phyloP scores from a whole-genome alignment of 2,888 invertebrate genomes.

The Drosophila mettleri region DNA sequence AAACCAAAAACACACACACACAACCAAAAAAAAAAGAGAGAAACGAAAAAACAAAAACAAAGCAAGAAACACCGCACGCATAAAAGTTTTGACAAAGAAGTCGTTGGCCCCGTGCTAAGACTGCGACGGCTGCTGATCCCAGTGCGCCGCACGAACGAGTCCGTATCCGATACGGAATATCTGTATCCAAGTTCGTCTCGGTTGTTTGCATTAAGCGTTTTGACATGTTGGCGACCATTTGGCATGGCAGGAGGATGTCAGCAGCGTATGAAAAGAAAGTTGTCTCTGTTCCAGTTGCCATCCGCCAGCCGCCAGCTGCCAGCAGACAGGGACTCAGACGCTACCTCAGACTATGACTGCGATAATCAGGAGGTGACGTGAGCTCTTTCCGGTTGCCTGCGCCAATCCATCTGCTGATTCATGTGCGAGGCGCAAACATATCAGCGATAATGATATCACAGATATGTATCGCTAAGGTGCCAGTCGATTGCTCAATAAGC shows the following conservation, averaged over 20 bases:
- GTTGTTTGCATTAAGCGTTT: constrained; percentile 74
- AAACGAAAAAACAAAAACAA: constrained; percentile 32
- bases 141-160: constrained; percentile 68
- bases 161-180: constrained; percentile 56
- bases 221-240: constrained; percentile 73
- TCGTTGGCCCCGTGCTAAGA: constrained; percentile 36
- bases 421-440: constrained; percentile 25
- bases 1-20: constrained; percentile 16
- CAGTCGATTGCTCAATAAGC: constrained; percentile 73
- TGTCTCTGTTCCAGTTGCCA: constrained; percentile 60
- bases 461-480: constrained; percentile 66
- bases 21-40: constrained; percentile 16
- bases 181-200: constrained; percentile 45
- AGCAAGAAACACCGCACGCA: constrained; percentile 70
- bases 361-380: constrained; percentile 64
- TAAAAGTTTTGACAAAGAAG: constrained; percentile 77
- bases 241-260: constrained; percentile 21
- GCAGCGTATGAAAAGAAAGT: constrained; percentile 53
- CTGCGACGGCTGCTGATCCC: constrained; percentile 56
- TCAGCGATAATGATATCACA: constrained; percentile 69
- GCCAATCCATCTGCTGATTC: not conserved
- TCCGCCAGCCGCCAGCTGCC: constrained; percentile 30
- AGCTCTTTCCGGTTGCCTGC: constrained; percentile 43
- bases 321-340: constrained; percentile 9
- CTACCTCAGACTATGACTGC: constrained; percentile 10